Evolutionary conservation across 2,113 vertebrate genomes (phyloP).

Genomic region (Gymnocephalus cernua): DNA sequence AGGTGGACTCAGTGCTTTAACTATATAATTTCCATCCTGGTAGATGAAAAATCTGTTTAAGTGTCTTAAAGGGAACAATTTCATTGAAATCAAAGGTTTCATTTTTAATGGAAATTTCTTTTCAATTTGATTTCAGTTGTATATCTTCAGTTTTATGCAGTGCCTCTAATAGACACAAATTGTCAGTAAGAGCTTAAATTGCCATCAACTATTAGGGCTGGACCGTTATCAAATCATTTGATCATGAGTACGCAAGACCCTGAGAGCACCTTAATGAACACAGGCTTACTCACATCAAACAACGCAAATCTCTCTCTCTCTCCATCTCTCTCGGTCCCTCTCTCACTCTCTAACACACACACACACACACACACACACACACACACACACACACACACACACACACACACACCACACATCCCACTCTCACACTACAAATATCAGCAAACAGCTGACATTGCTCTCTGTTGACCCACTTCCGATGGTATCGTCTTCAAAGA

Average conservation of each 20-base stretch:
- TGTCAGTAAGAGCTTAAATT: constrained; percentile 67
- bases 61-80: constrained; percentile 35
- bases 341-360: neutral
- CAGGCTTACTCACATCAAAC: constrained; percentile 69
- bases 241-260: constrained; percentile 53
- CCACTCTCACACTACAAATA: constrained; percentile 50
- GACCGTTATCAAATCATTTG: constrained; percentile 71
- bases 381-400: neutral
- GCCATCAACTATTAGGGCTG: constrained; percentile 60
- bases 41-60: constrained; percentile 9
- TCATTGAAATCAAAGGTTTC: constrained; percentile 58
- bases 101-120: constrained; percentile 31
- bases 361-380: constrained; percentile 15
- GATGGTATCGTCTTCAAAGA: constrained; percentile 72
- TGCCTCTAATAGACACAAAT: constrained; percentile 64
- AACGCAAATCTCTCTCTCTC: constrained; percentile 47
- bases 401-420: constrained; percentile 8
- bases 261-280: constrained; percentile 70
- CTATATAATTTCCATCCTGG: constrained; percentile 5
- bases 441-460: constrained; percentile 72
- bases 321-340: neutral
- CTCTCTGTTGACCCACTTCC: constrained; percentile 75
- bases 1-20: neutral
- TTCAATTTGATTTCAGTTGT: constrained; percentile 48
- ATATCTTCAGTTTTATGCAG: constrained; percentile 55